Evolutionary conservation across 2,113 vertebrate genomes (phyloP).

Genomic region (Arizona elegans): DNA sequence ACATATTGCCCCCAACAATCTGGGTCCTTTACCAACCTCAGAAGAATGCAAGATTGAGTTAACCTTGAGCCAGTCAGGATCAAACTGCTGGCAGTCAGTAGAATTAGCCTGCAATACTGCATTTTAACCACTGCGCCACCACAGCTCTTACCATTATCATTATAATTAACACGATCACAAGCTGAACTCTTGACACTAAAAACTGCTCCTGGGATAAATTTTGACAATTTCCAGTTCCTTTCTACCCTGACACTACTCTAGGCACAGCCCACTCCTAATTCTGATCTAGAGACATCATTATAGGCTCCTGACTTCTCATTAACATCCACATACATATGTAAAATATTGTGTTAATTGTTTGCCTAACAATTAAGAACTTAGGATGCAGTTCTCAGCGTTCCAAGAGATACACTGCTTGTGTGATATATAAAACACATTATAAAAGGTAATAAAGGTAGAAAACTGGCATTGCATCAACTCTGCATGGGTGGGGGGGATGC

Average conservation of each 20-base stretch:
- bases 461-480: neutral
- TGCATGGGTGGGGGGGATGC: neutral
- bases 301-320: slow-evolving; percentile 59
- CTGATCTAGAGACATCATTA: slow-evolving; percentile 75
- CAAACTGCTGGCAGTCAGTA: neutral
- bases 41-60: neutral
- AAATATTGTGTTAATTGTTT: neutral
- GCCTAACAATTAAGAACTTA: neutral
- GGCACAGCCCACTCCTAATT: slow-evolving; percentile 8
- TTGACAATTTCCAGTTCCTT: neutral
- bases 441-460: neutral
- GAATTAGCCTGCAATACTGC: neutral
- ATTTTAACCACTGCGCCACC: neutral
- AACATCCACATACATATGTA: slow-evolving; percentile 42
- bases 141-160: neutral
- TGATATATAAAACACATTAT: neutral
- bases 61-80: neutral
- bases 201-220: neutral
- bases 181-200: neutral
- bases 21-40: neutral
- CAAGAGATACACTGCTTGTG: neutral
- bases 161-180: neutral
- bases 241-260: neutral
- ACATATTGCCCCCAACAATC: neutral
- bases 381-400: neutral